Conservation (phyloP, 2,888 invertebrate species). For the Agonum fuliginosum region DNA sequence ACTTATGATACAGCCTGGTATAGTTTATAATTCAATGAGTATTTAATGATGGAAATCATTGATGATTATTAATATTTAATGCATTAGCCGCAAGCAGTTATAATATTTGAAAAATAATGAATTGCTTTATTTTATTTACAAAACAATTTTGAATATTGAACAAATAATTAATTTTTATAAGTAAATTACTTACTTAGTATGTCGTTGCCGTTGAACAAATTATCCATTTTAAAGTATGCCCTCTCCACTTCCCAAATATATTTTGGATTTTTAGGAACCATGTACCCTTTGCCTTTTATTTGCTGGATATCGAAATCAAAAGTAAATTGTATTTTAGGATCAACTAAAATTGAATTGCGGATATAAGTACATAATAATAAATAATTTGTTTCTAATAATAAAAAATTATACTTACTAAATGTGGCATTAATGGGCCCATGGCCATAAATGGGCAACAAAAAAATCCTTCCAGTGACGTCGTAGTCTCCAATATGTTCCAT, state of each 20-base stretch:
- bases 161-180: not conserved
- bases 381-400: not conserved
- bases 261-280: constrained; percentile 30
- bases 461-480: not conserved
- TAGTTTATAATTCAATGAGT: too few relatives aligned
- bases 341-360: constrained; percentile 2
- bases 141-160: too few relatives aligned
- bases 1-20: too few relatives aligned
- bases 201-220: constrained; percentile 67
- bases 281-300: constrained; percentile 11
- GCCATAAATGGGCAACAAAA: constrained; percentile 9
- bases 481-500: not conserved
- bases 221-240: constrained; percentile 63
- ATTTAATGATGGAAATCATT: too few relatives aligned
- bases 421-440: constrained; percentile 15
- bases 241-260: not conserved
- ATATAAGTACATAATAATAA: not conserved
- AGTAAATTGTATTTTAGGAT: constrained; percentile 5
- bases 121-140: too few relatives aligned
- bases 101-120: too few relatives aligned
- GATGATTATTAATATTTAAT: too few relatives aligned
- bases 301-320: constrained; percentile 29
- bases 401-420: constrained; percentile 5
- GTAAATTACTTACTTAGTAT: constrained; percentile 63
- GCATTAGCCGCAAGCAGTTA: too few relatives aligned